phyloP scores from a whole-genome alignment of 2,113 vertebrate species.

The Puffinus mauretanicus region DNA sequence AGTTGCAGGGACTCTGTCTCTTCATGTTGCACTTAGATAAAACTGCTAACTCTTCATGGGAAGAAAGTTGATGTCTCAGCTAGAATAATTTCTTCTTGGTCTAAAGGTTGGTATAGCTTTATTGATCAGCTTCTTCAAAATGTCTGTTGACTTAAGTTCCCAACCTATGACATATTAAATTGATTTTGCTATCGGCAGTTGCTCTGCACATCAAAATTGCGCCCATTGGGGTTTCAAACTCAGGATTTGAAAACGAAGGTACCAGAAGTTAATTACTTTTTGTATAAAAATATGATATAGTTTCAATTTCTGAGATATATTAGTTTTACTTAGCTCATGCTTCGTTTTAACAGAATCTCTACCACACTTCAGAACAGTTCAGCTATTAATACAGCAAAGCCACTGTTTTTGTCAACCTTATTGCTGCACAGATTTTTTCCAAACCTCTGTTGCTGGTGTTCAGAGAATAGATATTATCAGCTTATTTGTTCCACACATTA shows the following conservation, averaged over 20 bases:
- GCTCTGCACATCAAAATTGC: background rate
- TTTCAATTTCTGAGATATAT: background rate
- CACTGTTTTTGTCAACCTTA: background rate
- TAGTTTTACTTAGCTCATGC: background rate
- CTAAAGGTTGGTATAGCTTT: background rate
- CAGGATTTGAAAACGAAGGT: background rate
- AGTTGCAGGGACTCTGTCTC: background rate
- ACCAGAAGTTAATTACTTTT: background rate
- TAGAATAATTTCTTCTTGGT: background rate
- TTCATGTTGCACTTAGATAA: background rate
- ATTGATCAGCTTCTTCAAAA: background rate
- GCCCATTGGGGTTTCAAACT: background rate
- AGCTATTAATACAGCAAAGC: background rate
- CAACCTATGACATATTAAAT: background rate
- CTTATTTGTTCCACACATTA: background rate
- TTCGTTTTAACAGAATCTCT: background rate
- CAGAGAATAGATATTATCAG: background rate
- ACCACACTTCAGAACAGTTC: background rate
- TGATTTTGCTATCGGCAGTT: background rate
- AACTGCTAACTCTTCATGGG: background rate
- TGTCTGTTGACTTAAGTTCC: background rate
- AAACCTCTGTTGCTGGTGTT: background rate
- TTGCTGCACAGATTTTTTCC: background rate
- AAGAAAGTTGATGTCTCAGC: background rate
- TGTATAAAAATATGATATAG: background rate